Conservation (phyloP, 2,888 invertebrate species). For the Phymatocera aterrima region DNA sequence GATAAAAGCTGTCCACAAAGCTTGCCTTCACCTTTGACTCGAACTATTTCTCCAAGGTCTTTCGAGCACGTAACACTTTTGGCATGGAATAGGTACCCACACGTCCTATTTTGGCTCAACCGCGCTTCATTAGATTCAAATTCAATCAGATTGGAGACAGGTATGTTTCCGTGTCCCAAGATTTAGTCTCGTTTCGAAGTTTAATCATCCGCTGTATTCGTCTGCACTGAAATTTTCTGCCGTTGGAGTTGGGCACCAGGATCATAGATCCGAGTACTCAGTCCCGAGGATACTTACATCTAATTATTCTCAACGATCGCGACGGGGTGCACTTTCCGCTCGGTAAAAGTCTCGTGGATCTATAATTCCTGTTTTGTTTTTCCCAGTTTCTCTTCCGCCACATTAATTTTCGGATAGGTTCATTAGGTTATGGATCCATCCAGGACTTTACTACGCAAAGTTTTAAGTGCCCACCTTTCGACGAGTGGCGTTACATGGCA, state of each 20-base stretch:
- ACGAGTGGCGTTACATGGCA: not conserved
- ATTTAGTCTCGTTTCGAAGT: no score
- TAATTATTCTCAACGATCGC: no score
- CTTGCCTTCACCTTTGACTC: constrained; percentile 17
- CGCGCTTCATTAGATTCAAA: not conserved
- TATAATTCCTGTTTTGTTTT: no score
- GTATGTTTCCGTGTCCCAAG: no score
- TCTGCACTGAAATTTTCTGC: no score
- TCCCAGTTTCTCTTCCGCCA: not conserved
- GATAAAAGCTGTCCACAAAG: not conserved
- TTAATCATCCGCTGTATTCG: no score
- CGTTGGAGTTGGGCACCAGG: no score
- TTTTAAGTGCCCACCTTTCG: constrained; percentile 12
- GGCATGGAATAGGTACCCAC: not conserved
- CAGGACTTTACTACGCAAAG: constrained; percentile 16
- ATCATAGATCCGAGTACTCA: no score
- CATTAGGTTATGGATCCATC: not conserved
- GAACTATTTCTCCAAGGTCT: constrained; percentile 22
- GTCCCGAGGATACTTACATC: no score
- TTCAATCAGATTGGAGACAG: constrained; percentile 8
- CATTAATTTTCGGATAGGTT: not conserved
- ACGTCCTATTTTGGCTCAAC: constrained; percentile 11
- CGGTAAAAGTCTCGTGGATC: no score
- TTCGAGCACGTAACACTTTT: constrained; percentile 18
- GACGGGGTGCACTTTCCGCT: no score